Evolutionary conservation across 2,797 vertebrate species (phyloP), one percentile per base, ranked within the genome.

Genomic region (Sebastes jordani): DNA sequence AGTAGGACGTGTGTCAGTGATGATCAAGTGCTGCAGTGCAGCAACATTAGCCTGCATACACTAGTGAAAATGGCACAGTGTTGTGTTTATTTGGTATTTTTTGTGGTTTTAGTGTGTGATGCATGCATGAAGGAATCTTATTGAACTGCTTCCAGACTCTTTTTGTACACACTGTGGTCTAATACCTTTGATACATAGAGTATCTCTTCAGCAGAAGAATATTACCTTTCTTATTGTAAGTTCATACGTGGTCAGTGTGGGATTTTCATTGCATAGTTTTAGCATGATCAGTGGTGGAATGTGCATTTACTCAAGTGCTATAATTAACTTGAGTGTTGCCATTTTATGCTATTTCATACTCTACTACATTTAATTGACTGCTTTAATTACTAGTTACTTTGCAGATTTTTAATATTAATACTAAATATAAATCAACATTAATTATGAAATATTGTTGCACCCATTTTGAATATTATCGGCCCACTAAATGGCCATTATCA

Each of bases 1-100:
- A 79, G 88, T 62, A 67, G 72, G 81, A 70, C 73, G 56, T 52
- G 84, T 89, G 88, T 88, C 89, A 78, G 61, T 72, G 76, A 71
- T 72, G 76, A 90, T 88, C 74, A 84, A 80, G 68, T 80, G 78
- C 78, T 55, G 78, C 78, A 66, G 72, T 49, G 83, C 81, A 68
- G 76, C 74, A 70, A 27, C 38, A 25, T 56, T n/a, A 27, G 42
- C 58, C 38, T 66, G 65, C 58, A 67, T 80, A 77, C 46, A 71
- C 42, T 59, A 25, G 11, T 20, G 27, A 27, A 73, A 76, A 59
- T n/a, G 18, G 55, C 54, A 2, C 52, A 29, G 6, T 54, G 61
- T 38, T 60, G 59, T 84, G 66, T 82, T 74, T 78, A 16, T 62
- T 61, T 46, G 20, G 3, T 77, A 1, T 65, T 58, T 60, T 60